Conservation (phyloP, 2,888 invertebrate genomes). For the Boloria selene region DNA sequence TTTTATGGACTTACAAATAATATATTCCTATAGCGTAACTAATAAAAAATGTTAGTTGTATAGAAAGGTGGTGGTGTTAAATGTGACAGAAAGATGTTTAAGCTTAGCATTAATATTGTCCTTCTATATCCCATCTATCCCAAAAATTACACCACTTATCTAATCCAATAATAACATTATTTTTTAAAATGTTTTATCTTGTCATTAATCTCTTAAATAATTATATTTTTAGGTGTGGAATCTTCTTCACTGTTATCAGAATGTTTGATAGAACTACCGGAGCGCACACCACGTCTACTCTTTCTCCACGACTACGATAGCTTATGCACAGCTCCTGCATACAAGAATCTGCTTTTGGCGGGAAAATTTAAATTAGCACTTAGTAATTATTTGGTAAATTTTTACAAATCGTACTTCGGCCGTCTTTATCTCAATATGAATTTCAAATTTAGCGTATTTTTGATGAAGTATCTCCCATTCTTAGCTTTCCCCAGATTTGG, state of each 20-base stretch:
- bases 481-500: constrained; percentile 86
- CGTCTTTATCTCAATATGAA: constrained; percentile 84
- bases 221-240: constrained; percentile 58
- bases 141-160: too few relatives aligned
- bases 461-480: constrained; percentile 87
- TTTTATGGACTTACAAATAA: too few relatives aligned
- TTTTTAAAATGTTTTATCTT: neutral
- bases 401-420: constrained; percentile 77
- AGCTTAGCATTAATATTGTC: too few relatives aligned
- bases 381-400: constrained; percentile 41
- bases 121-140: too few relatives aligned
- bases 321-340: constrained; percentile 67
- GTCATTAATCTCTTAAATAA: neutral
- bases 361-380: constrained; percentile 58
- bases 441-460: constrained; percentile 80
- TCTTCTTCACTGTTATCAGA: constrained; percentile 51
- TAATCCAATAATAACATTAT: too few relatives aligned
- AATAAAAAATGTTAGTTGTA: too few relatives aligned
- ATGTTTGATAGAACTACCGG: constrained; percentile 56
- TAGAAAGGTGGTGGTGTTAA: too few relatives aligned
- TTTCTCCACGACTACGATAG: constrained; percentile 69
- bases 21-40: too few relatives aligned
- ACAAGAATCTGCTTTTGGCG: constrained; percentile 60
- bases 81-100: too few relatives aligned
- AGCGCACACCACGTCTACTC: constrained; percentile 52